Percentiles rank a stretch among this genome's conserved stretches.
Evolutionary conservation across 1,140 invertebrate species (phyloP).

Genomic region (Leptopilina boulardi): DNA sequence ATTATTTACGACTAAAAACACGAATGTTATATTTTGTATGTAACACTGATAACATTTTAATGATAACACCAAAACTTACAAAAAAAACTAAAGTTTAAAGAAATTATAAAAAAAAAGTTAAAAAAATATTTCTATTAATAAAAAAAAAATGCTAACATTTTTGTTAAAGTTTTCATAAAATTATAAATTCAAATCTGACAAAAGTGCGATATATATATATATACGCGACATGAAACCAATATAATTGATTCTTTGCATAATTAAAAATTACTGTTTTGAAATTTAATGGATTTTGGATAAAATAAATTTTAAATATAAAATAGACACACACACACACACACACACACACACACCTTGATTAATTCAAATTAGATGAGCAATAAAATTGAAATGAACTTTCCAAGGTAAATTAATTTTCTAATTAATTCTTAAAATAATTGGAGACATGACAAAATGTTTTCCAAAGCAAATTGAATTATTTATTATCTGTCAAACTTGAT

Average conservation of each 20-base stretch:
- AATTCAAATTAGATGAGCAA: neutral
- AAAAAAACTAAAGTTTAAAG: neutral
- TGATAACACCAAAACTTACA: neutral
- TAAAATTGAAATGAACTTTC: conserved; percentile 2
- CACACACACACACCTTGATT: too few species aligned
- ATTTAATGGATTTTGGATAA: neutral
- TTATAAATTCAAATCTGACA: neutral
- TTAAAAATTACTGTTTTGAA: neutral
- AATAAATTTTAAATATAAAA: neutral
- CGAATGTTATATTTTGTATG: neutral
- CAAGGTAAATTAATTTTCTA: neutral
- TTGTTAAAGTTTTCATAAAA: too few species aligned
- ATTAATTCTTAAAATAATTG: neutral
- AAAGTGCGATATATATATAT: too few species aligned
- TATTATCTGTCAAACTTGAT: neutral
- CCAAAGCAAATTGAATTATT: neutral
- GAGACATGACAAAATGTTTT: conserved; percentile 1
- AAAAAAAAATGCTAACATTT: too few species aligned
- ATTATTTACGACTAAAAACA: conserved; percentile 9
- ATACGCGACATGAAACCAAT: too few species aligned
- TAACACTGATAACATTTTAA: neutral
- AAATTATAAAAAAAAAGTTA: too few species aligned
- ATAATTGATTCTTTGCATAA: too few species aligned
- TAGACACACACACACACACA: too few species aligned
- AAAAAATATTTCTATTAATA: too few species aligned